phyloP scores from a whole-genome alignment of 2,113 vertebrate species.

The Phalacrocorax brasilianus region DNA sequence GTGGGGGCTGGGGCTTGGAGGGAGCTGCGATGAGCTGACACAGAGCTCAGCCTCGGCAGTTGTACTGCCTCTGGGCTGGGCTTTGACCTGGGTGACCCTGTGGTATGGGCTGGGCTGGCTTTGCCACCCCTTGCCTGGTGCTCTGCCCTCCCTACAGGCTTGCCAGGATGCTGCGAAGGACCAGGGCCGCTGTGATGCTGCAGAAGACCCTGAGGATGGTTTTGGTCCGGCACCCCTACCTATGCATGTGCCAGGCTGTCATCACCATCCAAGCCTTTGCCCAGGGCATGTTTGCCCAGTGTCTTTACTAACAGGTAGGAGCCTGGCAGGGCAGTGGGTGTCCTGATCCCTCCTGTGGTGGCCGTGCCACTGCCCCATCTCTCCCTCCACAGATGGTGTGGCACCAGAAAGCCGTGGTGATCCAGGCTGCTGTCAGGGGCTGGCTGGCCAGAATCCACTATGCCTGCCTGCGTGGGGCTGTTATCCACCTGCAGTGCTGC shows the following conservation, averaged over 20 bases:
- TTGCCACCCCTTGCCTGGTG: no score
- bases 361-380: not conserved
- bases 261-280: constrained; percentile 78
- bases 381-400: constrained; percentile 49
- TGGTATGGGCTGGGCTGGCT: not conserved
- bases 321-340: not conserved
- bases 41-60: not conserved
- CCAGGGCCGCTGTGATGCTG: constrained; percentile 68
- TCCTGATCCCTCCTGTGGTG: not conserved
- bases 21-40: not conserved
- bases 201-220: constrained; percentile 77
- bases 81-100: not conserved
- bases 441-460: constrained; percentile 71
- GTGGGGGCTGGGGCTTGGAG: not conserved
- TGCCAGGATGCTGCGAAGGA: constrained; percentile 55
- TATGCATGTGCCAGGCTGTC: constrained; percentile 44
- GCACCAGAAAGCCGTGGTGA: constrained; percentile 58
- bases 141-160: constrained; percentile 16
- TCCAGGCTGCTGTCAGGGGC: constrained; percentile 73
- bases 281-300: constrained; percentile 62
- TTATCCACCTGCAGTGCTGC: constrained; percentile 77
- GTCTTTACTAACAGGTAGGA: constrained; percentile 58
- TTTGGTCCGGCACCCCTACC: constrained; percentile 58
- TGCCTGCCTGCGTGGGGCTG: constrained; percentile 9
- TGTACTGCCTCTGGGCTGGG: not conserved